Conservation (phyloP, 2,113 vertebrate species). For the Emydocephalus ijimae region DNA sequence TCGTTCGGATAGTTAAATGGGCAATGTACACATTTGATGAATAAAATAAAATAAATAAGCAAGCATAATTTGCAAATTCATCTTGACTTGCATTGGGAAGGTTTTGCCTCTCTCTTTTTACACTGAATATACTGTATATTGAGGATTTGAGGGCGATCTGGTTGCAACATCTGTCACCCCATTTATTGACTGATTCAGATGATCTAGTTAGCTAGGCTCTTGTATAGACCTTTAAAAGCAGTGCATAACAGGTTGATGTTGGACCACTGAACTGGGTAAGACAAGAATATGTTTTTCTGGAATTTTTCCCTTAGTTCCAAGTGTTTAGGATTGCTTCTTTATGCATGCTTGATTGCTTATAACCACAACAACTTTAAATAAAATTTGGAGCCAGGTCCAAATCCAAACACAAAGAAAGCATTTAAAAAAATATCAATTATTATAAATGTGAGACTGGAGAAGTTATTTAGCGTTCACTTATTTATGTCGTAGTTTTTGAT, state of each 20-base stretch:
- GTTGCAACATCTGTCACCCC: neutral
- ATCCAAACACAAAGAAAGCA: neutral
- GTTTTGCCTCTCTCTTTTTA: conserved; percentile 34
- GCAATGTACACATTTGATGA: neutral
- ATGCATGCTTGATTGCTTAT: neutral
- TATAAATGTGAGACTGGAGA: neutral
- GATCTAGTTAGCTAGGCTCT: neutral
- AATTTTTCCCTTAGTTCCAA: neutral
- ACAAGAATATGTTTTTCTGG: neutral
- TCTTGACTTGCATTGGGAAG: conserved; percentile 21
- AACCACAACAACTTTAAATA: neutral
- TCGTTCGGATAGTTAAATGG: neutral
- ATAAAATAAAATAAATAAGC: neutral
- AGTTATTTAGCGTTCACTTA: neutral
- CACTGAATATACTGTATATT: conserved; percentile 22
- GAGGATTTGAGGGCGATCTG: neutral
- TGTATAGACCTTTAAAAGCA: neutral
- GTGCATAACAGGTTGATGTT: neutral
- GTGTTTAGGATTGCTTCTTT: neutral
- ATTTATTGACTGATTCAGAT: neutral
- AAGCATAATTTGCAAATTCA: conserved; percentile 26
- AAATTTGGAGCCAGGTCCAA: neutral
- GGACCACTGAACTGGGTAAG: neutral
- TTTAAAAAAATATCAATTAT: neutral
- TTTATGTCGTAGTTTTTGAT: neutral